Conservation (phyloP, 2,888 invertebrate species). For the Yponomeuta sedellus region DNA sequence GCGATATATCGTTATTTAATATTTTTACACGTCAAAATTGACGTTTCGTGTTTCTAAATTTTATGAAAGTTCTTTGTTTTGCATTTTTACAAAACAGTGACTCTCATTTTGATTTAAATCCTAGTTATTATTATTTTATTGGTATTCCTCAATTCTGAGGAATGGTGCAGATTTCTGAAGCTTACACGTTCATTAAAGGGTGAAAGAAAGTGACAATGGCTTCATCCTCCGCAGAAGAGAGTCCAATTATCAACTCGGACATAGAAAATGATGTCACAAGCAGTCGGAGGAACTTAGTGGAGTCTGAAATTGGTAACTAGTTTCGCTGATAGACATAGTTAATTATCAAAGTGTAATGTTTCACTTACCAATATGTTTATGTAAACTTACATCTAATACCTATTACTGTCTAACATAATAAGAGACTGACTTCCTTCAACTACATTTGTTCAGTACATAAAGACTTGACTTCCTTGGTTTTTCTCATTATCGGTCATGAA, state of each 20-base stretch:
- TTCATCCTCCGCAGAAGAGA: constrained; percentile 51
- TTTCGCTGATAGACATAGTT: background rate
- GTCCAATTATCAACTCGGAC: constrained; percentile 62
- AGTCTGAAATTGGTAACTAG: constrained; percentile 45
- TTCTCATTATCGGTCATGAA: background rate
- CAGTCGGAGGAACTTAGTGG: constrained; percentile 54
- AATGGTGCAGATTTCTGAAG: background rate
- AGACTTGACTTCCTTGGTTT: background rate
- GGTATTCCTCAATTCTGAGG: background rate
- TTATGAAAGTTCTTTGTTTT: background rate
- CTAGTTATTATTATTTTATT: background rate
- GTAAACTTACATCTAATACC: background rate
- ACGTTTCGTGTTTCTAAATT: background rate
- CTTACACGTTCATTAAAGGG: background rate
- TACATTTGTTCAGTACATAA: background rate
- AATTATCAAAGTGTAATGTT: background rate
- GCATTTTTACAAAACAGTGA: background rate
- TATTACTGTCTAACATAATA: background rate
- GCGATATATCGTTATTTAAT: too few species aligned
- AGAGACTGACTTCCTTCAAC: background rate
- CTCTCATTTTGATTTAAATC: background rate
- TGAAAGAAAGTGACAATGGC: constrained; percentile 36
- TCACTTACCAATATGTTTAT: background rate
- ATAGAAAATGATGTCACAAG: constrained; percentile 62
- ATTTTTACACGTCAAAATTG: background rate